Evolutionary conservation across 2,113 vertebrate species (phyloP).

Genomic region (Mola mola): DNA sequence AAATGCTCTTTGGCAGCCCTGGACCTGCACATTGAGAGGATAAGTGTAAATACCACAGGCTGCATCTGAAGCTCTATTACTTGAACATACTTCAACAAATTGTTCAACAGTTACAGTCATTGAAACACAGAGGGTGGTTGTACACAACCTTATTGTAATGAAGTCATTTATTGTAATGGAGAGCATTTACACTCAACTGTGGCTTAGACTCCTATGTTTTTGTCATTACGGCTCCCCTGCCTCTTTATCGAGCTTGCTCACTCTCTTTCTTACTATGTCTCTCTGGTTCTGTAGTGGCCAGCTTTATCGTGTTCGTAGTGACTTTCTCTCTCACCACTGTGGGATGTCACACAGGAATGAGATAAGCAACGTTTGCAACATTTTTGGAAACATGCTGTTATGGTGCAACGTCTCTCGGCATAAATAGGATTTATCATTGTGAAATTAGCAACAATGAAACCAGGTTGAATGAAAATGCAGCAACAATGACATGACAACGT

Average conservation of each 20-base stretch:
- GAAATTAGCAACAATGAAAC: not conserved
- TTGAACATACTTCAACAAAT: slow-evolving; percentile 68
- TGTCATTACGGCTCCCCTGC: slow-evolving; percentile 18
- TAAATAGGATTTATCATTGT: slow-evolving; percentile 28
- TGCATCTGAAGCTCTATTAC: slow-evolving; percentile 64
- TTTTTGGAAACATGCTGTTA: too few species aligned
- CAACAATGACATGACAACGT: not conserved
- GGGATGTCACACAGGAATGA: not conserved
- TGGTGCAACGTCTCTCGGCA: not conserved
- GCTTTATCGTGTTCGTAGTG: slow-evolving; percentile 7
- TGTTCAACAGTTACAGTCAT: slow-evolving; percentile 59
- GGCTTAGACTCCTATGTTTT: slow-evolving; percentile 33
- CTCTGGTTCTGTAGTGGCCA: slow-evolving; percentile 9
- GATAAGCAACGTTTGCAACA: too few species aligned
- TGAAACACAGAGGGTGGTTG: slow-evolving; percentile 70
- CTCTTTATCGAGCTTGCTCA: not conserved
- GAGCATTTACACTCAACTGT: slow-evolving; percentile 60
- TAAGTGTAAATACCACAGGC: slow-evolving; percentile 73
- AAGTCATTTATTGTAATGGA: slow-evolving; percentile 71
- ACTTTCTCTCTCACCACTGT: slow-evolving; percentile 12
- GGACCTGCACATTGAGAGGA: slow-evolving; percentile 52
- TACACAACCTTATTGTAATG: slow-evolving; percentile 72
- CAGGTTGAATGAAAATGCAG: not conserved
- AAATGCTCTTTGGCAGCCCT: slow-evolving; percentile 41
- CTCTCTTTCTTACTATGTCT: not conserved